These are phyloP conservation scores for Cyrtonyx montezumae DNA, from an alignment of 2,113 vertebrate species.

Conservation along the genomic window DNA sequence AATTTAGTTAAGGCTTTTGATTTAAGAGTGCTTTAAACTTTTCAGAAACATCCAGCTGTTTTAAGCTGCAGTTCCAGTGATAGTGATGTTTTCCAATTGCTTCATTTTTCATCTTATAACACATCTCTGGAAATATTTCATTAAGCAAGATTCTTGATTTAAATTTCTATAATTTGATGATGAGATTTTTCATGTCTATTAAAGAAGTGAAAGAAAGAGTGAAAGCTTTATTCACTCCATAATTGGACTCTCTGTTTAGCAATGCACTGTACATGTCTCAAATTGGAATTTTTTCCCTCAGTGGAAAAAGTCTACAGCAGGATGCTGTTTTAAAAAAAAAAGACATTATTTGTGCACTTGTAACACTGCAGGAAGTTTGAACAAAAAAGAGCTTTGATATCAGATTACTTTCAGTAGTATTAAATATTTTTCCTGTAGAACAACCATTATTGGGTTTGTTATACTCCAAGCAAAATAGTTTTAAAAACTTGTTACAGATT, in stretches of 20 bases:
- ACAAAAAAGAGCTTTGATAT: background rate
- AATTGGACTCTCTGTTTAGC: conserved; percentile 16
- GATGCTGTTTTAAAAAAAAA: background rate
- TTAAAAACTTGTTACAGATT: conserved; percentile 29
- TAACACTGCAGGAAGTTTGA: background rate
- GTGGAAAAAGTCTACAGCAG: background rate
- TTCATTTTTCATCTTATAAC: background rate
- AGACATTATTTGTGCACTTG: background rate
- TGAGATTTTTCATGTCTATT: background rate
- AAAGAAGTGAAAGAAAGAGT: background rate
- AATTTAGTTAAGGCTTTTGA: background rate
- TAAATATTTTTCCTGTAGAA: conserved; percentile 18
- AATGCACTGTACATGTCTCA: background rate
- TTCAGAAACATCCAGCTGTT: background rate
- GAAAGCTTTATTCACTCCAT: background rate
- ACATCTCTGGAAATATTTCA: background rate
- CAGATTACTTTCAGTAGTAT: background rate
- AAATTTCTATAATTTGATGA: background rate
- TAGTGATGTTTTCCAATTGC: background rate
- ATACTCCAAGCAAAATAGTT: background rate
- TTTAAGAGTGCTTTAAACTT: background rate
- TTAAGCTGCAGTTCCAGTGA: background rate
- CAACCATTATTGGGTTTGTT: background rate
- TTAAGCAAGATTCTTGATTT: background rate
- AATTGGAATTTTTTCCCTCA: background rate